Percentiles rank a stretch among this genome's conserved stretches.
Evolutionary conservation across 2,888 invertebrate genomes (phyloP).

Genomic region (Drosophila crucigera): DNA sequence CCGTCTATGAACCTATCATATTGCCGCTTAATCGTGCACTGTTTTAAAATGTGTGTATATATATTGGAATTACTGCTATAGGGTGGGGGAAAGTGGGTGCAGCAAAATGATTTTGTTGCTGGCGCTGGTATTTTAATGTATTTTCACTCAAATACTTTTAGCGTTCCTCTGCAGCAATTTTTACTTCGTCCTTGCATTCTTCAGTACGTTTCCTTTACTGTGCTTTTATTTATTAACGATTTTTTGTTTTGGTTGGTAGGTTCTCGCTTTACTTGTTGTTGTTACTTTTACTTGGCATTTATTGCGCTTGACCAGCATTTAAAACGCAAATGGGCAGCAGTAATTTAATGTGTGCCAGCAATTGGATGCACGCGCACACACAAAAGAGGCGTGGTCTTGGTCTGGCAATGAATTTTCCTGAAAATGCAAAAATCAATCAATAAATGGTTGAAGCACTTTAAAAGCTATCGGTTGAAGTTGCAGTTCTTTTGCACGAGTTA

Average conservation of each 20-base stretch:
- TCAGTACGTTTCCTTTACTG: conserved; percentile 23
- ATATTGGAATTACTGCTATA: not conserved
- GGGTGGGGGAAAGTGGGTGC: not conserved
- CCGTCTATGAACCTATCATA: conserved; percentile 12
- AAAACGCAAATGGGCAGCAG: conserved; percentile 59
- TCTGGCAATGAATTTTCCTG: conserved; percentile 3
- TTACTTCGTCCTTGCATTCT: conserved; percentile 61
- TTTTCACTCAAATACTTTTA: conserved; percentile 71
- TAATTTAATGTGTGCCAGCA: conserved; percentile 71
- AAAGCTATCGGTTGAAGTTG: not conserved
- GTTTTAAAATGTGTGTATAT: not conserved
- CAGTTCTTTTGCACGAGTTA: not conserved
- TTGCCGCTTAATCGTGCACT: conserved; percentile 62
- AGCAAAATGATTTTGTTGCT: conserved; percentile 40
- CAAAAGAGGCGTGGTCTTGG: conserved; percentile 35
- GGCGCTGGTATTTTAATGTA: conserved; percentile 70
- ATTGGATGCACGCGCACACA: conserved; percentile 50
- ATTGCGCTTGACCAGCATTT: conserved; percentile 72
- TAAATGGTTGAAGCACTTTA: not conserved
- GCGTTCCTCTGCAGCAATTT: conserved; percentile 58
- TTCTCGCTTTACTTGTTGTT: conserved; percentile 40
- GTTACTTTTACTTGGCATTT: conserved; percentile 71
- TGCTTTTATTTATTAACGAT: conserved; percentile 13
- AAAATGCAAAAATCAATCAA: conserved; percentile 6
- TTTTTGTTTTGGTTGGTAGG: conserved; percentile 12